Evolutionary conservation across 2,113 vertebrate species (phyloP).

Genomic region (Chloropsis cyanopogon): DNA sequence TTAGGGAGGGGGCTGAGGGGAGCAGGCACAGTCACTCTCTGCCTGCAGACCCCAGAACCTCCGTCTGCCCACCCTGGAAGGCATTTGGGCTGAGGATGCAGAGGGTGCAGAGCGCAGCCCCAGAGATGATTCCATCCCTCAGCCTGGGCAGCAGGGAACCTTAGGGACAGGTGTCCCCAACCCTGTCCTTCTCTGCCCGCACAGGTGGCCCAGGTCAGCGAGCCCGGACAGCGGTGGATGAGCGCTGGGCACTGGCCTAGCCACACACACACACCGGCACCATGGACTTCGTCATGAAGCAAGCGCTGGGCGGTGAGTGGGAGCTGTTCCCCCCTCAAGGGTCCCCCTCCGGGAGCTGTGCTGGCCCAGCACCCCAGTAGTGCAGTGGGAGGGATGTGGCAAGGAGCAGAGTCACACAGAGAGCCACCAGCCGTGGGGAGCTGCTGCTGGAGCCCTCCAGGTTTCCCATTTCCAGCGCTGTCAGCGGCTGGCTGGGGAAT

Average conservation of each 20-base stretch:
- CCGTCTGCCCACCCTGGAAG: neutral
- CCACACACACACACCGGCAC: neutral
- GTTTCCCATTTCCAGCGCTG: rapidly evolving
- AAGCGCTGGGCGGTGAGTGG: constrained; percentile 61
- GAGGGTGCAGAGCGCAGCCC: neutral
- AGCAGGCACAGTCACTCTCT: neutral
- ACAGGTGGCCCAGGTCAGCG: constrained; percentile 39
- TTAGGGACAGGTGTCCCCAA: rapidly evolving
- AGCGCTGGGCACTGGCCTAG: constrained; percentile 43
- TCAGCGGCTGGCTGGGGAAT: constrained; percentile 8
- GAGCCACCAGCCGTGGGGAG: rapidly evolving
- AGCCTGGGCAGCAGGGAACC: neutral
- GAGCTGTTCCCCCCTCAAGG: neutral
- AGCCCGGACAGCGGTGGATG: constrained; percentile 17
- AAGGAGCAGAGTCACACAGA: neutral
- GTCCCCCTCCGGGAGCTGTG: rapidly evolving
- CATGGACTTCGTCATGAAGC: constrained; percentile 68
- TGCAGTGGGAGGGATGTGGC: neutral
- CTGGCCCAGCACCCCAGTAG: neutral
- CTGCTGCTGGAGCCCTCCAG: neutral
- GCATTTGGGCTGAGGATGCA: neutral
- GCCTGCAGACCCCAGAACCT: neutral
- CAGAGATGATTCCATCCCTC: rapidly evolving
- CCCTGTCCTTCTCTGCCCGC: neutral
- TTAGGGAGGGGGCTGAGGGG: neutral